Conservation (phyloP, 2,888 invertebrate species). For the Malthinus flaveolus region DNA sequence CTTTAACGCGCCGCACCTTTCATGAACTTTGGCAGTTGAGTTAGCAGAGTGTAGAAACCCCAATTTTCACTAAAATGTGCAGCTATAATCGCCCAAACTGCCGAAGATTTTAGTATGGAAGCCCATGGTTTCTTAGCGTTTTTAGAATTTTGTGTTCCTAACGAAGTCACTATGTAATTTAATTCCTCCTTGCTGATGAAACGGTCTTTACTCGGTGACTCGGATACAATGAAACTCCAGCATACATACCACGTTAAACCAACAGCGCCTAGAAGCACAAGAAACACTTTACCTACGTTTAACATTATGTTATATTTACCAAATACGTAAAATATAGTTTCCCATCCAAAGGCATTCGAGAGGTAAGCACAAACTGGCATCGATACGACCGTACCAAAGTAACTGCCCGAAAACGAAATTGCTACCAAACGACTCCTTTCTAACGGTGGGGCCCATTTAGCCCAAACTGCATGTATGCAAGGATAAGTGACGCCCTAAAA, state of each 20-base stretch:
- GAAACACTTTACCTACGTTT: too few species aligned
- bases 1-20: slow-evolving; percentile 66
- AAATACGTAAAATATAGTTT: slow-evolving; percentile 80
- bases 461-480: slow-evolving; percentile 82
- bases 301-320: slow-evolving; percentile 52
- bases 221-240: slow-evolving; percentile 73
- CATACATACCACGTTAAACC: slow-evolving; percentile 72
- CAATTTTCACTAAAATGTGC: slow-evolving; percentile 89
- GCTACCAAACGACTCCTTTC: slow-evolving; percentile 80
- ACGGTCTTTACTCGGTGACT: slow-evolving; percentile 75
- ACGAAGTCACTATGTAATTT: slow-evolving; percentile 68
- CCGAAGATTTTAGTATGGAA: slow-evolving; percentile 71
- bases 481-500: slow-evolving; percentile 74
- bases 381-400: slow-evolving; percentile 81
- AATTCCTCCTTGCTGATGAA: slow-evolving; percentile 73
- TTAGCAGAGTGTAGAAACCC: slow-evolving; percentile 86
- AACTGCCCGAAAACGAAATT: slow-evolving; percentile 83
- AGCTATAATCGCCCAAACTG: slow-evolving; percentile 82
- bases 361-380: slow-evolving; percentile 78
- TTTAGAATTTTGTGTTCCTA: slow-evolving; percentile 57
- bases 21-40: slow-evolving; percentile 82
- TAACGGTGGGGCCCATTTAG: slow-evolving; percentile 78
- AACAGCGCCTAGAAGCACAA: slow-evolving; percentile 57
- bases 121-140: slow-evolving; percentile 74
- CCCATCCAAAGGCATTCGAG: slow-evolving; percentile 76